A percentile compares a stretch with the other conserved stretches of the same genome.
Conservation (phyloP, 2,797 vertebrate genomes). For the Sebastes cheni region DNA sequence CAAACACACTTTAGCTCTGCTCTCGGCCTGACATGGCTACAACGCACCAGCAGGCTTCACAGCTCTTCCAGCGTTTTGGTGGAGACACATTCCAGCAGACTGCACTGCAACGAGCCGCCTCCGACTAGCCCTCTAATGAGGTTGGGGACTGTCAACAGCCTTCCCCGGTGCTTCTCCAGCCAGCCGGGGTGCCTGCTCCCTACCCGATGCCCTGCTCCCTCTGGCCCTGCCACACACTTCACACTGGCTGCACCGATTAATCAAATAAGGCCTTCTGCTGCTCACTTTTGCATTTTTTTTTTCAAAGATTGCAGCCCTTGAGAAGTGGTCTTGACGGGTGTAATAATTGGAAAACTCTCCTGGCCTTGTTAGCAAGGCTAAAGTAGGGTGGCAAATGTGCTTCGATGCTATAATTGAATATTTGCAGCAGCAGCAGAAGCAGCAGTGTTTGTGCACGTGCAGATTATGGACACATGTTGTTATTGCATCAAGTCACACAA, state of each 20-base stretch:
- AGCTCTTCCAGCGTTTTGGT: conserved; percentile 69
- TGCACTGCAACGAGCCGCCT: conserved; percentile 73
- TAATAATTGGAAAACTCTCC: conserved; percentile 70
- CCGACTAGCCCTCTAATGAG: conserved; percentile 83
- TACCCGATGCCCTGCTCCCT: conserved; percentile 60
- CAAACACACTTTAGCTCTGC: conserved; percentile 64
- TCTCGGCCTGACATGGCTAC: conserved; percentile 67
- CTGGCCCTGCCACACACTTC: conserved; percentile 70
- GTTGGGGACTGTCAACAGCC: conserved; percentile 82
- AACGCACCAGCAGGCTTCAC: conserved; percentile 75
- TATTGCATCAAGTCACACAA: conserved; percentile 19
- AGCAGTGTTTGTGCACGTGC: conserved; percentile 12
- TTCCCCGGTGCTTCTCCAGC: conserved; percentile 52
- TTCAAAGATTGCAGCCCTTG: conserved; percentile 44
- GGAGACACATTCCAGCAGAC: conserved; percentile 80
- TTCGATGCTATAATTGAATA: conserved; percentile 63
- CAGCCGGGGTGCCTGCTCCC: conserved; percentile 46
- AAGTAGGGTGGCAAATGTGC: conserved; percentile 54
- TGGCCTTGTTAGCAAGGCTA: conserved; percentile 65
- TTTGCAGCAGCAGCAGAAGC: conserved; percentile 30
- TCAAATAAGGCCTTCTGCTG: conserved; percentile 75
- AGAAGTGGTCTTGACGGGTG: conserved; percentile 59
- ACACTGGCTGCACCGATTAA: conserved; percentile 79
- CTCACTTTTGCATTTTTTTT: conserved; percentile 56
- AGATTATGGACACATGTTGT: conserved; percentile 30